These are phyloP conservation scores for Drosophila athabasca DNA, from an alignment of 1,140 invertebrate species.

Conservation along the genomic window DNA sequence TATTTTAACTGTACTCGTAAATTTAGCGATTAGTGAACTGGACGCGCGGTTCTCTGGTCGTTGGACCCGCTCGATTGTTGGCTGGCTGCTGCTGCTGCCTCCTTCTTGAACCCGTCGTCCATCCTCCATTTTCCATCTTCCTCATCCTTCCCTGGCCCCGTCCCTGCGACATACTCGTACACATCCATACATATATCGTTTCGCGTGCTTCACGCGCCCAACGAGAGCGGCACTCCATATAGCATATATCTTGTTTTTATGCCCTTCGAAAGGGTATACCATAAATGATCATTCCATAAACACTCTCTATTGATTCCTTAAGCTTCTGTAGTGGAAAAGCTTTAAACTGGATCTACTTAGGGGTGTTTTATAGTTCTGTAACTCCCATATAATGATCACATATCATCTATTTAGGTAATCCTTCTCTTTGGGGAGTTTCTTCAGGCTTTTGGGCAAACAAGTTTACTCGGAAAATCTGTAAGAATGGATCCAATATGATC, in stretches of 20 bases:
- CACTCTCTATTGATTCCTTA: no score
- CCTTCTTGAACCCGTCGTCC: constrained; percentile 10
- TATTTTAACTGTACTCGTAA: constrained; percentile 80
- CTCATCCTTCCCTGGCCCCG: constrained; percentile 1
- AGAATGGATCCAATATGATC: no score
- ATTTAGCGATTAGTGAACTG: constrained; percentile 77
- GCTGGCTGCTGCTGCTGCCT: constrained; percentile 9
- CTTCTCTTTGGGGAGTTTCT: no score
- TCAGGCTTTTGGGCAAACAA: no score
- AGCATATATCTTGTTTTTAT: constrained; percentile 23
- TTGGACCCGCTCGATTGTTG: constrained; percentile 20
- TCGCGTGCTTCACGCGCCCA: constrained; percentile 71
- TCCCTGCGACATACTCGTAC: neutral
- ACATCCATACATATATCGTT: constrained; percentile 14
- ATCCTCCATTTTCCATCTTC: no score
- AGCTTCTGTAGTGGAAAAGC: no score
- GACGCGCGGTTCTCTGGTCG: constrained; percentile 28
- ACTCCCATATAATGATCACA: no score
- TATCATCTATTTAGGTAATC: no score
- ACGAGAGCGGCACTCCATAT: constrained; percentile 57
- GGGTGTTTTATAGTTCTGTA: no score
- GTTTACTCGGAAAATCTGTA: no score
- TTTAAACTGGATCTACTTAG: no score
- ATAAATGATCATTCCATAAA: neutral
- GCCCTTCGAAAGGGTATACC: neutral